Evolutionary conservation across 2,113 vertebrate genomes (phyloP).

Genomic region (Mustela lutreola): DNA sequence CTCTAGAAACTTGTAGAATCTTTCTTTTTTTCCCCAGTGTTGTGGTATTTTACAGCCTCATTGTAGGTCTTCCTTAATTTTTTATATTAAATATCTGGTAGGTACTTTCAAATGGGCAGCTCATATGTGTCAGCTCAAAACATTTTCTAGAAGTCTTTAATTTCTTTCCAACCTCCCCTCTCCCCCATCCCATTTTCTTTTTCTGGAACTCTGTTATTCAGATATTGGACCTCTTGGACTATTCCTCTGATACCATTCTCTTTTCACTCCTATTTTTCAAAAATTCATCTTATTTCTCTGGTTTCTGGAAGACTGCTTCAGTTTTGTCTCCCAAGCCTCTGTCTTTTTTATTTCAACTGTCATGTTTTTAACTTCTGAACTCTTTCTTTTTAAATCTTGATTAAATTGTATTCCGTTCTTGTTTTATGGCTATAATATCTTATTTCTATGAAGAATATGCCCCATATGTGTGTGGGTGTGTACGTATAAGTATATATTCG

Average conservation of each 20-base stretch:
- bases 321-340: constrained; percentile 9
- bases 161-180: background rate
- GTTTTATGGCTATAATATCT: background rate
- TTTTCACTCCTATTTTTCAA: background rate
- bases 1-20: background rate
- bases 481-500: background rate
- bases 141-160: background rate
- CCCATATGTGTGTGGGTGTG: background rate
- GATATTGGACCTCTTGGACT: background rate
- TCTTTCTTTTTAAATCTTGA: constrained; percentile 23
- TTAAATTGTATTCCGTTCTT: background rate
- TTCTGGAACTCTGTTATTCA: background rate
- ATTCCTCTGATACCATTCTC: background rate
- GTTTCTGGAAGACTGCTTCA: background rate
- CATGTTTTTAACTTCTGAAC: constrained; percentile 40
- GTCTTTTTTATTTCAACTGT: background rate
- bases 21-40: background rate
- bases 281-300: background rate
- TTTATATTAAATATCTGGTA: background rate
- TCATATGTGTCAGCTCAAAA: background rate
- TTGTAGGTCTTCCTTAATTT: background rate
- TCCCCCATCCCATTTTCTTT: background rate
- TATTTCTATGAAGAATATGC: background rate
- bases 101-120: background rate
- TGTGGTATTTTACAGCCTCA: background rate